Conservation (phyloP, 2,888 invertebrate genomes). For the Glaucopsyche alexis region DNA sequence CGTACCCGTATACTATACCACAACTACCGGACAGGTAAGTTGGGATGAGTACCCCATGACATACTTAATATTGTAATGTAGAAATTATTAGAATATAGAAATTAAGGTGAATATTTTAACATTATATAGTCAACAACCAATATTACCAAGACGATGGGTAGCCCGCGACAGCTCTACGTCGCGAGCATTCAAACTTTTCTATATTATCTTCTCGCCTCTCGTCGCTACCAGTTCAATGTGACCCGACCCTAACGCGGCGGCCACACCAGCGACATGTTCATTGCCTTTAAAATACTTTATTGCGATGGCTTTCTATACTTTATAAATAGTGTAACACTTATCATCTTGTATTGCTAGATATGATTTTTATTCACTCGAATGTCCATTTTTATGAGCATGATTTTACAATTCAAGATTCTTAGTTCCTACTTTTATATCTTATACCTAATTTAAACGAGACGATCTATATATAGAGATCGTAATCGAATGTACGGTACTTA, state of each 20-base stretch:
- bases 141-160: no score
- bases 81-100: no score
- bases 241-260: not conserved
- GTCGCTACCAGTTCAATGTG: not conserved
- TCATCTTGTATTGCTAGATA: not conserved
- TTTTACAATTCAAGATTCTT: not conserved
- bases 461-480: no score
- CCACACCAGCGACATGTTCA: not conserved
- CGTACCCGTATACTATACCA: no score
- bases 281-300: constrained; percentile 13
- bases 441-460: no score
- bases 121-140: no score
- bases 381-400: not conserved
- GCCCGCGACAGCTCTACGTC: not conserved
- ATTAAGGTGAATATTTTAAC: no score
- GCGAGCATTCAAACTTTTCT: not conserved
- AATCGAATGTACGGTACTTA: no score
- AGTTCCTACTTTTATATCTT: not conserved
- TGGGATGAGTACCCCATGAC: no score
- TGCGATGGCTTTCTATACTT: constrained; percentile 1
- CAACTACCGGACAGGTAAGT: no score
- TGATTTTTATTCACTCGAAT: not conserved
- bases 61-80: no score
- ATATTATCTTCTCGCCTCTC: not conserved
- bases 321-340: constrained; percentile 11